A percentile compares a stretch with the other conserved stretches of the same genome.
Conservation (phyloP, 2,113 vertebrate species). For the Vireo altiloquus region DNA sequence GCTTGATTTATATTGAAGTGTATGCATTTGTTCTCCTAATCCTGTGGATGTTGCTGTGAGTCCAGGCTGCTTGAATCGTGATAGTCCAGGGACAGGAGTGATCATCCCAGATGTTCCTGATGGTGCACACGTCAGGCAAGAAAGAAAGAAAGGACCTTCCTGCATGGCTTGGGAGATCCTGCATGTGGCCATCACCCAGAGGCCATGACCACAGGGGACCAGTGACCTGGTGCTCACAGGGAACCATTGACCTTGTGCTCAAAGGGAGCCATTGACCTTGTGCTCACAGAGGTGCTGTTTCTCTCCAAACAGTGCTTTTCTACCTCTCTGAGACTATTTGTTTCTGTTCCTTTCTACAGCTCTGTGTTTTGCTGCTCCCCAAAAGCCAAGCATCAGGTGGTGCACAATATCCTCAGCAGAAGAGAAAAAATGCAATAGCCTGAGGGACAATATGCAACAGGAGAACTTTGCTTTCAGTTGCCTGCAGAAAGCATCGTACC, state of each 20-base stretch:
- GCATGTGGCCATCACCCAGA: fast-evolving
- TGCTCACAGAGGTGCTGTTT: background rate
- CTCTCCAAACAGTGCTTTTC: background rate
- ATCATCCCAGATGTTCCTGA: background rate
- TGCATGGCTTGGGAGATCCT: background rate
- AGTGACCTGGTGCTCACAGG: background rate
- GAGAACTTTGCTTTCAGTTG: conserved; percentile 34
- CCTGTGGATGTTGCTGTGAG: background rate
- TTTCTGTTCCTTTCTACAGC: conserved; percentile 42
- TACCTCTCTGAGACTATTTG: background rate
- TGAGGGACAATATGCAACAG: conserved; percentile 30
- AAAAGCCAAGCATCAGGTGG: conserved; percentile 64
- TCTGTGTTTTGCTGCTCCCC: conserved; percentile 57
- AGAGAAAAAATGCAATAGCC: conserved; percentile 58
- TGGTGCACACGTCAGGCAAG: fast-evolving
- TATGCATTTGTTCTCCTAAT: background rate
- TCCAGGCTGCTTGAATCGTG: background rate
- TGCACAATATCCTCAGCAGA: conserved; percentile 70
- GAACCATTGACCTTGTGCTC: background rate
- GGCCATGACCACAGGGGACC: background rate
- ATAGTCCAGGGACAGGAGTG: background rate
- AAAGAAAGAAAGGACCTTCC: background rate
- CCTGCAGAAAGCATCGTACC: conserved; percentile 6
- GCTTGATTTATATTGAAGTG: background rate
- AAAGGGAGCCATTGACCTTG: background rate